Base-by-base conservation (phyloP, 1,140 invertebrate species). In the Sinonovacula constricta region DNA sequence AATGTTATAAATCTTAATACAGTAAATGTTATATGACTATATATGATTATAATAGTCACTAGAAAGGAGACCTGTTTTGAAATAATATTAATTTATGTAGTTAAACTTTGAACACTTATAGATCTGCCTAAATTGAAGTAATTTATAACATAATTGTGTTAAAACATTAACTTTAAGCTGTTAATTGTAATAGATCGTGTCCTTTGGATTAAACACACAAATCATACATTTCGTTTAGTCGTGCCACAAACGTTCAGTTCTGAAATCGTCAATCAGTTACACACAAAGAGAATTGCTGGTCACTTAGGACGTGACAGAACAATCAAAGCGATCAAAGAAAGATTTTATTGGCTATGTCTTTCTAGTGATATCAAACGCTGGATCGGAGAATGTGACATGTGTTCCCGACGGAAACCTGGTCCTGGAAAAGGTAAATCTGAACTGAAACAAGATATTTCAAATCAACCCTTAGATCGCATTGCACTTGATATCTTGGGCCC, bases 401-500 rank as follows among this genome's bases (percentile, higher is more conserved):
- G 65, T 45, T 24, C 65, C n/a, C 3, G 36, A 14, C 26, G 65
- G 12, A 67, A 67, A 67, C 65, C 65, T 30, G 65, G 65, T 30
- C 65, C 65, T 31, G 65, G 49, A 7, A 14, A 5, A 51, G 65
- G 65, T 12, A 67, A 45, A 53, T 67, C 65, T n/a, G 3, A 22
- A 22, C 12, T 67, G 30, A 22, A 67, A 18, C 65, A 67, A 67
- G 65, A 67, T 15, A 31, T 67, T 30, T 67, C 65, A 22, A 14
- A 1, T 10, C 39, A 30, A 28, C 45, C 36, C 22, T 49, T 67
- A 14, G 24, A 67, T 14, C 24, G 39, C 28, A 54, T 53, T 26
- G 68, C 68, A 3, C 14, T 70, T 4, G 68, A 70, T 39, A 70
- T 70, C 33, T 26, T 34, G 33, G 70, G 70, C 0, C 70, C 57